Percentiles rank a stretch among this genome's conserved stretches.
phyloP scores from a whole-genome alignment of 2,113 vertebrate species.

The Pelobates fuscus region DNA sequence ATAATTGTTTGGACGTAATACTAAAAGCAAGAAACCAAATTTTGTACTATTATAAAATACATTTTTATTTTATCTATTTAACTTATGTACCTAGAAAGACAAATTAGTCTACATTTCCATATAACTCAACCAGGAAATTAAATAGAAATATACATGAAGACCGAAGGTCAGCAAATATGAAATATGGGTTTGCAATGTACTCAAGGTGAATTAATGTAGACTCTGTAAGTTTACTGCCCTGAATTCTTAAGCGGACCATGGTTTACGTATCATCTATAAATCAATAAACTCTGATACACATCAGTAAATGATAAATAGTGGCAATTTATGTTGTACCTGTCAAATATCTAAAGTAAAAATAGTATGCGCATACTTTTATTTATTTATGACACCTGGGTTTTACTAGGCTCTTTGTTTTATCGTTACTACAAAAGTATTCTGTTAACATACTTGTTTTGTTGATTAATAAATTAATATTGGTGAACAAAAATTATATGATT shows the following conservation, averaged over 20 bases:
- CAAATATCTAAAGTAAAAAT: neutral
- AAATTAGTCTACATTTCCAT: constrained; percentile 1
- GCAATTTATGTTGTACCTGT: neutral
- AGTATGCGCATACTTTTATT: neutral
- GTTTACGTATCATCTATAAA: constrained; percentile 12
- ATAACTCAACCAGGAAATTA: constrained; percentile 1
- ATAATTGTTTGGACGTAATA: too few relatives aligned
- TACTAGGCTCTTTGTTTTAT: neutral
- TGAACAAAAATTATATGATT: too few relatives aligned
- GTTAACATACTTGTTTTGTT: neutral
- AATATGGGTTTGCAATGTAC: constrained; percentile 5
- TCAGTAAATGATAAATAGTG: neutral
- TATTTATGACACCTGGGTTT: neutral
- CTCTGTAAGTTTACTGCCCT: neutral
- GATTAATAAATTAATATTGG: neutral
- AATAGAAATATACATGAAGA: neutral
- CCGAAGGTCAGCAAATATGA: constrained; percentile 4
- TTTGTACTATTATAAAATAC: too few relatives aligned
- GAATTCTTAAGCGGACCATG: constrained; percentile 17
- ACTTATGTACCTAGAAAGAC: neutral
- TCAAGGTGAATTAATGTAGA: constrained; percentile 24
- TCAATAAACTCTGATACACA: constrained; percentile 7
- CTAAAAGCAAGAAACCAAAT: too few relatives aligned
- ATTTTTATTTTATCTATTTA: neutral
- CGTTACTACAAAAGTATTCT: neutral